Percentiles rank a stretch among this genome's conserved stretches.
These are phyloP conservation scores for Platerodrilus igneus DNA, from an alignment of 2,888 invertebrate genomes.

Conservation along the genomic window DNA sequence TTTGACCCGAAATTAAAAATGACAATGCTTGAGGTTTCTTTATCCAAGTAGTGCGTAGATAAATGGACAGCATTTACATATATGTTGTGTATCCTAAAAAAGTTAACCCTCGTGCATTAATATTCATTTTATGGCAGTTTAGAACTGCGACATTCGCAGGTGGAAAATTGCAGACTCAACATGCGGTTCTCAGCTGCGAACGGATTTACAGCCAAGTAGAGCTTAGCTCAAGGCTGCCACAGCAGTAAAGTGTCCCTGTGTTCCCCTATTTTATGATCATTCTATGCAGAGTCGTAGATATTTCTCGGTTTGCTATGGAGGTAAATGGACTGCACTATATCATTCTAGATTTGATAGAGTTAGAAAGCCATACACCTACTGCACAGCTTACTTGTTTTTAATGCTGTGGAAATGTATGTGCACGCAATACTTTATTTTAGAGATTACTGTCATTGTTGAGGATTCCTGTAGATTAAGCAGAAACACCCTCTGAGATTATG, in stretches of 20 bases:
- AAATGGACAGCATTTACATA: no score
- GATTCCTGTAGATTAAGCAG: no score
- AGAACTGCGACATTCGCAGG: slow-evolving; percentile 28
- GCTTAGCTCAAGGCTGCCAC: slow-evolving; percentile 38
- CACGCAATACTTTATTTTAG: no score
- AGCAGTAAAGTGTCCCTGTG: slow-evolving; percentile 37
- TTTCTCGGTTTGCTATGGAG: slow-evolving; percentile 30
- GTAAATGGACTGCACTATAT: slow-evolving; percentile 36
- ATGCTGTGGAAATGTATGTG: no score
- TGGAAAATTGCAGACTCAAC: slow-evolving; percentile 25
- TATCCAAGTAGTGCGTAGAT: no score
- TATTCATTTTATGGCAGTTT: slow-evolving; percentile 20
- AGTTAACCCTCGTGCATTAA: no score
- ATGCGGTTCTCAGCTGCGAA: slow-evolving; percentile 33
- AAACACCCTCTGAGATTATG: no score
- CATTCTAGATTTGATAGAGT: slow-evolving; percentile 37
- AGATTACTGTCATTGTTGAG: no score
- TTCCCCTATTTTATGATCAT: slow-evolving; percentile 38
- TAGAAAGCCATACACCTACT: slow-evolving; percentile 32
- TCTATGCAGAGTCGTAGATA: slow-evolving; percentile 36
- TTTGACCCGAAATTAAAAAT: no score
- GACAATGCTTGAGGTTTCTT: no score
- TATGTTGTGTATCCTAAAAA: no score
- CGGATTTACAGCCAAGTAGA: slow-evolving; percentile 39
- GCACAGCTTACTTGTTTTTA: no score